Base-by-base conservation (phyloP, 1,140 invertebrate genomes). In the Coboldia fuscipes region DNA sequence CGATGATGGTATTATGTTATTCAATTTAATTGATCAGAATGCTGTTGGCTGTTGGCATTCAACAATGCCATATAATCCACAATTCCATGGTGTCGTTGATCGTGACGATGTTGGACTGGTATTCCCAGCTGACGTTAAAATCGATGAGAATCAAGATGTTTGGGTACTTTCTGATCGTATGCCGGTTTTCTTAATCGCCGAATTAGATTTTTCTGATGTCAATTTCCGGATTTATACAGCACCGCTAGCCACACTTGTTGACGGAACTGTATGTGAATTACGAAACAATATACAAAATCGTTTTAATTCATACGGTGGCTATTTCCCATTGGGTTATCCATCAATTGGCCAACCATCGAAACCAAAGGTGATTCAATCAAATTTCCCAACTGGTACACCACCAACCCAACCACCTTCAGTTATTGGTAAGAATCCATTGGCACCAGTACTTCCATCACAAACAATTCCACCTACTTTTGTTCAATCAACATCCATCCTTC, bases 91-190 rank as follows among this genome's bases (percentile, higher is more conserved):
- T 9, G 50, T 81, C 13, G 67, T 75, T 5, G 77, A 78, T 32
- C 67, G 65, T 37, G 77, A 83, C 47, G 71, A 81, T 44, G 63
- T 70, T 1, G 69, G 71, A 13, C 46, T 84, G 22, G 70, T 79
- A 17, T 84, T 82, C 47, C 78, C 79, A 1, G 63, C 69, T 40
- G 78, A 83, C 43, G 62, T 84, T 20, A 80, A 81, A 57, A 71
- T 82, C 39, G 70, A 74, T 41, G 55, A 56, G 12, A 56, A 64
- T 35, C 56, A 60, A 39, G 66, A 70, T 38, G 59, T 72, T 8
- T 84, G 79, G 79, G 70, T 81, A 0, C 70, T 84, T 3, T 80
- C 77, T 0, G 78, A 84, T 46, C 58, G 70, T 20, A 81, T 84
- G 78, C 73, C 78, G 1, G 65, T 72, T 21, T 81, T 82, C 40